Evolutionary conservation across 2,888 invertebrate genomes (phyloP), one percentile per base, ranked within the genome.

Genomic region (Steinernema scapterisci): DNA sequence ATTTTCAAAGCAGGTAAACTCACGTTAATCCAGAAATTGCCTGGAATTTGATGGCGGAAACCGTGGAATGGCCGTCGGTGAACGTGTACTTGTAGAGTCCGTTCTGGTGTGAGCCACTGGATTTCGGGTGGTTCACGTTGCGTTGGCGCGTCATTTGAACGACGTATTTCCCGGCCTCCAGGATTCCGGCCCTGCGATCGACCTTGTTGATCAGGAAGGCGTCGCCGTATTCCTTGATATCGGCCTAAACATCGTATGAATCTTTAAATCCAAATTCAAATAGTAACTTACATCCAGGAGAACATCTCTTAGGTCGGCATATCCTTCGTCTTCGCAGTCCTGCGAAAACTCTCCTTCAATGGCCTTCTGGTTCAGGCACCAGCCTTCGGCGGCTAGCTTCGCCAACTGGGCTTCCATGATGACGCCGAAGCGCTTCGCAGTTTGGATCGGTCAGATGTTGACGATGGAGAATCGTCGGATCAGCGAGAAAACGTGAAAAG

Each of bases 91-190:
- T 46, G 51, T 11, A 46, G 25, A 79, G 27, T 2, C 79, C 79
- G 38, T 77, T 74, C 56, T 81, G 79, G 16, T 78, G 56, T 0
- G 45, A 48, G 52, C 81, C 73, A 27, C 70, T 46, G 25, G 73
- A 71, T 46, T 77, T 71, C n/a, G 79, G 75, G 23, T 77, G 27
- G 44, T 56, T 72, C n/a, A 82, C 76, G 71, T 82, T 79, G 19
- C 77, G 45, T n/a, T 46, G 45, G 31, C 46, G 27, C 16, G 31
- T 63, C 63, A 63, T 31, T n/a, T 63, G 63, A n/a, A 63, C 23
- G 38, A 63, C 63, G 38, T 31, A 63, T 21, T 21, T 63, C 16
- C 63, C 63, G 16, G 63, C 63, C 31, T 63, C 63, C 16, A 63
- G 63, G 19, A 31, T 31, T 16, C 63, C 31, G 1, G 63, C 63